These are phyloP conservation scores for Sebastes cheni DNA, from an alignment of 2,797 vertebrate species.

Conservation along the genomic window DNA sequence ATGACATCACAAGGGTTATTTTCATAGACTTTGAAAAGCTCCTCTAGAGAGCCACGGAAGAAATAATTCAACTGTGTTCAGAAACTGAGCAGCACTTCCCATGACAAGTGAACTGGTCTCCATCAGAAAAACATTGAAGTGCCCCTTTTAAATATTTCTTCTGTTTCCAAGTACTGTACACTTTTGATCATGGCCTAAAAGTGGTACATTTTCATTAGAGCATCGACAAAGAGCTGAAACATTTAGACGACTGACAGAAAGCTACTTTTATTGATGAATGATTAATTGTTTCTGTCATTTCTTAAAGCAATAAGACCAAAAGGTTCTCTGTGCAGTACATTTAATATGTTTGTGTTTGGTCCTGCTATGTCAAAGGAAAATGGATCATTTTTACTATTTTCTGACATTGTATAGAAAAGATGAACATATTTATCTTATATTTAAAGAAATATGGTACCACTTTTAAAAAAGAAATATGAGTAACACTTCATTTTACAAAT, in stretches of 20 bases:
- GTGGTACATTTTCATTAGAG: no score
- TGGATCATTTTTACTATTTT: neutral
- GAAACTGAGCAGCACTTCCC: neutral
- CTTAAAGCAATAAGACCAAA: neutral
- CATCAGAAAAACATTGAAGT: fast-evolving
- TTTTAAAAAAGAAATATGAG: neutral
- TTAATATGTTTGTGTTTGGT: fast-evolving
- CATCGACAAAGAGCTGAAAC: no score
- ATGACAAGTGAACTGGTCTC: fast-evolving
- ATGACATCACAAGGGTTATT: neutral
- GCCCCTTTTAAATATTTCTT: neutral
- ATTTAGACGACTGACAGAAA: neutral
- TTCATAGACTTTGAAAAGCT: neutral
- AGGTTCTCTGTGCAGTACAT: neutral
- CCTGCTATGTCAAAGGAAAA: fast-evolving
- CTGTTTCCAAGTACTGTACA: neutral
- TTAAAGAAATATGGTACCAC: neutral
- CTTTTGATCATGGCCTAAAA: neutral
- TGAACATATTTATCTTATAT: neutral
- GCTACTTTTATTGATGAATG: neutral
- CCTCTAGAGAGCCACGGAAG: neutral
- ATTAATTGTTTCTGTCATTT: neutral
- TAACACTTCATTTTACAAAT: fast-evolving
- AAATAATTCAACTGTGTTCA: neutral
- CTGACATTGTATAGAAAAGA: neutral